Evolutionary conservation across 2,888 invertebrate genomes (phyloP).

Genomic region (Iphiclides podalirius): DNA sequence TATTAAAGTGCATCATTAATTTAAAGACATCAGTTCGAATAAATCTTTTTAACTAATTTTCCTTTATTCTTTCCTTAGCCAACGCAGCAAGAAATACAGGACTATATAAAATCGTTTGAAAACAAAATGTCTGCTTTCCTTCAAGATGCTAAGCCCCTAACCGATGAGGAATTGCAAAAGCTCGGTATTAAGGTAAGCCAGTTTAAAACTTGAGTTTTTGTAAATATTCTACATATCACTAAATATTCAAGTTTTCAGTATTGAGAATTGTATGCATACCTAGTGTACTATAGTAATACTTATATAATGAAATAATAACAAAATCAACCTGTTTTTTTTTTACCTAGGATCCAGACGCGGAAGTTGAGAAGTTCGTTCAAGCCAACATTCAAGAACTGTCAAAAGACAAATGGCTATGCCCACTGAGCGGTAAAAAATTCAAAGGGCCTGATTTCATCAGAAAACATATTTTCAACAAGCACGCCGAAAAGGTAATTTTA

Average conservation of each 20-base stretch:
- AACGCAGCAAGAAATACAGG: slow-evolving; percentile 85
- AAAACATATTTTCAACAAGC: slow-evolving; percentile 99
- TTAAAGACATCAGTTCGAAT: too few relatives aligned
- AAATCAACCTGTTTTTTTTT: slow-evolving; percentile 1
- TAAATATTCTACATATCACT: too few relatives aligned
- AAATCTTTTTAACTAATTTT: neutral
- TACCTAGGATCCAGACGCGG: slow-evolving; percentile 80
- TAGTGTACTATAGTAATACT: too few relatives aligned
- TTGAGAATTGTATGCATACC: too few relatives aligned
- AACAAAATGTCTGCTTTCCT: slow-evolving; percentile 94
- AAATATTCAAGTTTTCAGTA: too few relatives aligned
- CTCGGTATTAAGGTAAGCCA: slow-evolving; percentile 90
- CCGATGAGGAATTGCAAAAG: slow-evolving; percentile 88
- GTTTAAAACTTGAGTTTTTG: too few relatives aligned
- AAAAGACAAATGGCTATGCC: slow-evolving; percentile 99
- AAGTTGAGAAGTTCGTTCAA: slow-evolving; percentile 96
- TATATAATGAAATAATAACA: too few relatives aligned
- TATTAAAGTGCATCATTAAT: too few relatives aligned
- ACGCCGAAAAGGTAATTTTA: slow-evolving; percentile 90
- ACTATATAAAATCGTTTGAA: slow-evolving; percentile 90
- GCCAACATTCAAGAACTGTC: slow-evolving; percentile 98
- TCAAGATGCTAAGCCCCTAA: slow-evolving; percentile 86
- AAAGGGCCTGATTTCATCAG: slow-evolving; percentile 99
- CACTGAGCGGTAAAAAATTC: slow-evolving; percentile 98
- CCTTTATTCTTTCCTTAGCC: slow-evolving; percentile 64